Percentiles rank a stretch among this genome's conserved stretches.
phyloP scores from a whole-genome alignment of 1,140 invertebrate species.

The Orius insidiosus region DNA sequence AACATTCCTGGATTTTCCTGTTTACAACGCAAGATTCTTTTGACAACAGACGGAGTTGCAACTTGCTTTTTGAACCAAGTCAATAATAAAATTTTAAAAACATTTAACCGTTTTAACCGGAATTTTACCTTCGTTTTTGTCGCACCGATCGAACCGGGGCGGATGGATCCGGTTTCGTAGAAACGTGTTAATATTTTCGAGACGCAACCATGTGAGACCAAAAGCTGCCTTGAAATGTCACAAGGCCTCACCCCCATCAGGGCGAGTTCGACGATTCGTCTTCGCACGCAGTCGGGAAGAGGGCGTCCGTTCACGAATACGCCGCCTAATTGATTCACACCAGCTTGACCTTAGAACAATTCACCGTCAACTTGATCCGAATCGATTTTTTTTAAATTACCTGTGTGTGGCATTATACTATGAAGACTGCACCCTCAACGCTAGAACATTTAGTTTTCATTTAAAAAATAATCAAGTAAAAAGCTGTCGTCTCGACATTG shows the following conservation, averaged over 20 bases:
- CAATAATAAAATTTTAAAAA: background rate
- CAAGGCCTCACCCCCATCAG: slow-evolving; percentile 81
- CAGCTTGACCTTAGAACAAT: slow-evolving; percentile 56
- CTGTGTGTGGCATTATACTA: too few relatives aligned
- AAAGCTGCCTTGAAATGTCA: slow-evolving; percentile 83
- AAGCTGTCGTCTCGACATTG: too few relatives aligned
- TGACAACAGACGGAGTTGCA: slow-evolving; percentile 78
- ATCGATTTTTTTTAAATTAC: too few relatives aligned
- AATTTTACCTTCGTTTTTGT: slow-evolving; percentile 78
- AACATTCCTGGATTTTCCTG: slow-evolving; percentile 86
- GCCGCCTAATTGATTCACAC: slow-evolving; percentile 88
- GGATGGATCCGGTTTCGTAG: slow-evolving; percentile 84
- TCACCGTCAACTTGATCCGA: too few relatives aligned
- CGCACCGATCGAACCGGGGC: slow-evolving; percentile 77
- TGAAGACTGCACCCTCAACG: too few relatives aligned
- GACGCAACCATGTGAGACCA: slow-evolving; percentile 91
- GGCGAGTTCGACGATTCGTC: slow-evolving; percentile 84
- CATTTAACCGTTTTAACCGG: background rate
- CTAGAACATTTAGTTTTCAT: too few relatives aligned
- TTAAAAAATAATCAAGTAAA: too few relatives aligned
- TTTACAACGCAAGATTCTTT: slow-evolving; percentile 77
- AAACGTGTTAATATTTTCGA: slow-evolving; percentile 94
- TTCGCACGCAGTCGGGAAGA: slow-evolving; percentile 80
- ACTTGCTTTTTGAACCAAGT: slow-evolving; percentile 56
- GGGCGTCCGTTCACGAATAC: slow-evolving; percentile 93